Percentiles rank a stretch among this genome's conserved stretches.
These are phyloP conservation scores for Bruchidius siliquastri DNA, from an alignment of 2,888 invertebrate species.

Conservation along the genomic window DNA sequence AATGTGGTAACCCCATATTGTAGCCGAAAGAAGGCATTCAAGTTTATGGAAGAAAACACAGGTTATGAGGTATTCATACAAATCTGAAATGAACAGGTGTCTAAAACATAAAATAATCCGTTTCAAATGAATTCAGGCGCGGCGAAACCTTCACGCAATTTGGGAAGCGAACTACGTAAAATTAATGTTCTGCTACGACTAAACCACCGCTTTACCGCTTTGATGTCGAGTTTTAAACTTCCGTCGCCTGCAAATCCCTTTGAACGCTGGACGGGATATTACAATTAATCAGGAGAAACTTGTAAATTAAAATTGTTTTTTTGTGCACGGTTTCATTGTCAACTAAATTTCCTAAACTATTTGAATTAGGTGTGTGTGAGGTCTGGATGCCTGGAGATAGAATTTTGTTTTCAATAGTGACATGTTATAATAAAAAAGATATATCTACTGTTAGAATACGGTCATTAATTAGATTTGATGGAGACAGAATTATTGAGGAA, in stretches of 20 bases:
- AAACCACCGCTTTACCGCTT: background rate
- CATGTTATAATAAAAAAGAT: no score
- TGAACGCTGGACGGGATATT: background rate
- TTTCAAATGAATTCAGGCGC: background rate
- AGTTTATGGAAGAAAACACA: no score
- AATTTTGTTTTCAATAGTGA: no score
- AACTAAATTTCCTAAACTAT: no score
- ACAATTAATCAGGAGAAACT: background rate
- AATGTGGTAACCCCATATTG: no score
- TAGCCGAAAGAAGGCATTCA: no score
- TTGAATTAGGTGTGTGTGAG: no score
- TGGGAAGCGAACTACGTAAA: background rate
- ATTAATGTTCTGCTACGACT: background rate
- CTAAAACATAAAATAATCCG: background rate
- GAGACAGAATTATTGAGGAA: no score
- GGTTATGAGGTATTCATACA: background rate
- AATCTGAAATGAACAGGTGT: background rate
- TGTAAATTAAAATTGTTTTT: background rate
- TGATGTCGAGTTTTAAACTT: background rate
- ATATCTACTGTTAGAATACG: no score
- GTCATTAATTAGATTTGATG: no score
- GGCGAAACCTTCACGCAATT: background rate
- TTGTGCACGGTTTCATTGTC: background rate
- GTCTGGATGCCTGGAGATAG: no score
- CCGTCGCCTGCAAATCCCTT: background rate